These are phyloP conservation scores for Synanthedon andrenaeformis DNA, from an alignment of 2,888 invertebrate genomes.

Conservation along the genomic window DNA sequence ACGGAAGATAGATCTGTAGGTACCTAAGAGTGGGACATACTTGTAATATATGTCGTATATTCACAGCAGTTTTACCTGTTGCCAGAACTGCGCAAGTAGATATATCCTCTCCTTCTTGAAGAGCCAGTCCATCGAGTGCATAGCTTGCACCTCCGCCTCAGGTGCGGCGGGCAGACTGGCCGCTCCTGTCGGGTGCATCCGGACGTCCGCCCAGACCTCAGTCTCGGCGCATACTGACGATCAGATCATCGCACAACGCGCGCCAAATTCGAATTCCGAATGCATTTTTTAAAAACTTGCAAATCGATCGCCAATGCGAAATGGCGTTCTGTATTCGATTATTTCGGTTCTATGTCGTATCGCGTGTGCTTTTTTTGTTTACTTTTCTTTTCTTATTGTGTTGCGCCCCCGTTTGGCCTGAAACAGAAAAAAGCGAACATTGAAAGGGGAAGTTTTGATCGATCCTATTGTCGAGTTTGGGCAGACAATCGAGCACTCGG, in stretches of 20 bases:
- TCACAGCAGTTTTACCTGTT: slow-evolving; percentile 78
- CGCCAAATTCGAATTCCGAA: slow-evolving; percentile 15
- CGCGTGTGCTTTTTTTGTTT: slow-evolving; percentile 27
- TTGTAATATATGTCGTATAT: too few relatives aligned
- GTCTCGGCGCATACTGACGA: slow-evolving; percentile 43
- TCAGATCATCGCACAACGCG: slow-evolving; percentile 2
- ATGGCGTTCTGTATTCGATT: slow-evolving; percentile 27
- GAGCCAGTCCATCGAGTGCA: slow-evolving; percentile 97
- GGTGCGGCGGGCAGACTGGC: slow-evolving; percentile 82
- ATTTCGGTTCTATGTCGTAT: slow-evolving; percentile 28
- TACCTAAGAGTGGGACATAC: too few relatives aligned
- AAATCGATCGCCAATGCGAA: slow-evolving; percentile 14
- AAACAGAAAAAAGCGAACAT: slow-evolving; percentile 55
- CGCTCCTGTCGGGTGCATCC: slow-evolving; percentile 83
- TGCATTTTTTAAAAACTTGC: slow-evolving; percentile 17
- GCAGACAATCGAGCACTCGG: slow-evolving; percentile 54
- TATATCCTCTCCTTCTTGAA: slow-evolving; percentile 96
- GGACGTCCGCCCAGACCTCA: slow-evolving; percentile 52
- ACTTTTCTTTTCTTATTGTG: slow-evolving; percentile 38
- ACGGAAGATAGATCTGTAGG: too few relatives aligned
- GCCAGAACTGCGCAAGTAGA: slow-evolving; percentile 94
- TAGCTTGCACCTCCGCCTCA: slow-evolving; percentile 92
- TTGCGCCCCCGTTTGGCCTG: slow-evolving; percentile 42
- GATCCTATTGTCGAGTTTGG: slow-evolving; percentile 46
- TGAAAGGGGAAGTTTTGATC: slow-evolving; percentile 50